Conservation (phyloP, 1,140 invertebrate species). For the Drosophila tristis region DNA sequence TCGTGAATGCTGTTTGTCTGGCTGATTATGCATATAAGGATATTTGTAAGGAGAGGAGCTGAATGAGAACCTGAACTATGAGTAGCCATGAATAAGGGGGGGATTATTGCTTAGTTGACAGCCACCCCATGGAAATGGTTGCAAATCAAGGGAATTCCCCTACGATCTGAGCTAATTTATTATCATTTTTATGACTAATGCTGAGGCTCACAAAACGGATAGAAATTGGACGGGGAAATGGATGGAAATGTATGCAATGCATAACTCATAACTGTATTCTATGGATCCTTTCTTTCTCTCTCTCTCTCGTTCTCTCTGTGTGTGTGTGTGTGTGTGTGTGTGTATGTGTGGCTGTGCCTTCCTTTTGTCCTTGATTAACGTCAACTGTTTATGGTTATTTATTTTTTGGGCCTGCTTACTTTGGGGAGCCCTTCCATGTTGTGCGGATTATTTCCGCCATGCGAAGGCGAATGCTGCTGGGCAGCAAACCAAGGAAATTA, state of each 20-base stretch:
- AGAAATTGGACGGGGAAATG: conserved; percentile 51
- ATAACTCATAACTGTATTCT: conserved; percentile 56
- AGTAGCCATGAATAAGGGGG: conserved; percentile 51
- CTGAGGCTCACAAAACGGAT: conserved; percentile 49
- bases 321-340: conserved; percentile 6
- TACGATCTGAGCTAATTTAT: conserved; percentile 66
- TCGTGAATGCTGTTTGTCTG: conserved; percentile 48
- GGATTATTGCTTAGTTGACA: conserved; percentile 57
- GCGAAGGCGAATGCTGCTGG: conserved; percentile 14
- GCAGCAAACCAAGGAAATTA: conserved; percentile 48
- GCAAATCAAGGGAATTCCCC: conserved; percentile 57
- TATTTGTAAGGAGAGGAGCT: background rate
- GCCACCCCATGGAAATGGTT: conserved; percentile 22
- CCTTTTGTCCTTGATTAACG: conserved; percentile 64
- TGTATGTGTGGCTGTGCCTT: conserved; percentile 12
- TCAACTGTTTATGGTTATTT: conserved; percentile 64
- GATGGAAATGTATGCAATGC: conserved; percentile 42
- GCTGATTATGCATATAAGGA: conserved; percentile 47
- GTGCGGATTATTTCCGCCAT: conserved; percentile 37
- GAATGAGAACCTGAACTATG: no score
- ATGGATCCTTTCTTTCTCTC: background rate
- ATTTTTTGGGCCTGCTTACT: conserved; percentile 50
- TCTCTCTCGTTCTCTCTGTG: background rate
- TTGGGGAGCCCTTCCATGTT: conserved; percentile 27
- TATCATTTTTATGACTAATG: conserved; percentile 69